Evolutionary conservation across 2,797 vertebrate species (phyloP).

Genomic region (Sebastes iracundus): DNA sequence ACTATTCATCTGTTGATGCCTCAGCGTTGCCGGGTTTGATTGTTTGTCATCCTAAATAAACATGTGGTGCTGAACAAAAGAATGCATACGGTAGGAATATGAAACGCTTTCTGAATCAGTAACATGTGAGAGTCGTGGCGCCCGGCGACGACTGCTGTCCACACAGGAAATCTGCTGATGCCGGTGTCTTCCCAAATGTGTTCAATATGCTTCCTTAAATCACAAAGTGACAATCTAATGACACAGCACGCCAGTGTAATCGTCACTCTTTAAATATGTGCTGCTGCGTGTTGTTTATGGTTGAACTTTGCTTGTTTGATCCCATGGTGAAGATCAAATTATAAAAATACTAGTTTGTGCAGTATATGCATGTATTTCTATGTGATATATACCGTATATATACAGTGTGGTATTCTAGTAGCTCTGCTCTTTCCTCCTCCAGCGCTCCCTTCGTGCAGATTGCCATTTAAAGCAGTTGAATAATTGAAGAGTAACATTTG

Average conservation of each 20-base stretch:
- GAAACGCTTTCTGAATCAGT: constrained; percentile 55
- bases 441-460: constrained; percentile 38
- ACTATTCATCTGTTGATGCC: constrained; percentile 69
- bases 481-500: constrained; percentile 81
- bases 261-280: constrained; percentile 49
- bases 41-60: constrained; percentile 71
- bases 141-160: constrained; percentile 30
- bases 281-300: constrained; percentile 44
- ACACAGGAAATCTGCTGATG: constrained; percentile 73
- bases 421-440: constrained; percentile 37
- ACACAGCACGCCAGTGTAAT: constrained; percentile 46
- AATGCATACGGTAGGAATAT: constrained; percentile 59
- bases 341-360: background rate
- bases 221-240: constrained; percentile 58
- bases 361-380: background rate
- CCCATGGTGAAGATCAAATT: background rate
- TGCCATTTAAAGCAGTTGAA: constrained; percentile 80
- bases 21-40: constrained; percentile 36
- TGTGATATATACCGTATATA: background rate
- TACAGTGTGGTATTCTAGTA: background rate
- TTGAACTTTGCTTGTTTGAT: constrained; percentile 19
- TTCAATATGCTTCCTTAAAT: constrained; percentile 71
- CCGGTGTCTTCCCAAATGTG: constrained; percentile 54
- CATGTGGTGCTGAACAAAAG: constrained; percentile 64
- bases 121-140: constrained; percentile 50